These are phyloP conservation scores for Chiloscyllium plagiosum DNA, from an alignment of 2,113 vertebrate genomes.

Conservation along the genomic window DNA sequence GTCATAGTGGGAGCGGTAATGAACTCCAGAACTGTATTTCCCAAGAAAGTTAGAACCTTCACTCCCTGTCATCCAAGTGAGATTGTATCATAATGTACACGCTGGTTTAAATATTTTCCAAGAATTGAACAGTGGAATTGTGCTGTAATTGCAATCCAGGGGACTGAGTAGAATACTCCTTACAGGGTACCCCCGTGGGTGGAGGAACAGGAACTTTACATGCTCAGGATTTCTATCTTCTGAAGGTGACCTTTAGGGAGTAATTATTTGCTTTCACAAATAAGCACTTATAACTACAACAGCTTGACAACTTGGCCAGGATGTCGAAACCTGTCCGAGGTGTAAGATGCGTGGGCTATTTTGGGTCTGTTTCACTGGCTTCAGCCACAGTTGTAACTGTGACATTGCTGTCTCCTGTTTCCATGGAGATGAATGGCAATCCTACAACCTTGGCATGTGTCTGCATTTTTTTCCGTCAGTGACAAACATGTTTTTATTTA, in stretches of 20 bases:
- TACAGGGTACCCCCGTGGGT: background rate
- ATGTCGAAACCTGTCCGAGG: slow-evolving; percentile 34
- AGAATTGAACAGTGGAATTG: background rate
- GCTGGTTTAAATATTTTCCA: slow-evolving; percentile 5
- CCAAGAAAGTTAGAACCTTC: background rate
- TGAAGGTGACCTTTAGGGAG: slow-evolving; percentile 58
- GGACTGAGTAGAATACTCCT: background rate
- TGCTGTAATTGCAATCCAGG: background rate
- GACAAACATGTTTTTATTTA: background rate
- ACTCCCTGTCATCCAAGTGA: background rate
- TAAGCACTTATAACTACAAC: slow-evolving; percentile 43
- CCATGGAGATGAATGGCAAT: slow-evolving; percentile 29
- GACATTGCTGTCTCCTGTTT: slow-evolving; percentile 33
- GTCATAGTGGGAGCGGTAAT: slow-evolving; percentile 27
- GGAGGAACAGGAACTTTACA: background rate
- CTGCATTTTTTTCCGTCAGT: background rate
- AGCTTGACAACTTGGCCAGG: slow-evolving; percentile 34
- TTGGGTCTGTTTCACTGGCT: slow-evolving; percentile 35
- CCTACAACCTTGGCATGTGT: slow-evolving; percentile 24
- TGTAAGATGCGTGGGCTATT: slow-evolving; percentile 37
- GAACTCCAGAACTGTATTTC: background rate
- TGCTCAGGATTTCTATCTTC: slow-evolving; percentile 51
- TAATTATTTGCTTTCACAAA: slow-evolving; percentile 56
- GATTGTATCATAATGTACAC: background rate
- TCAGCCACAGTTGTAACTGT: slow-evolving; percentile 34